These are phyloP conservation scores for Solenopsis invicta DNA, from an alignment of 1,140 invertebrate genomes.

Conservation along the genomic window DNA sequence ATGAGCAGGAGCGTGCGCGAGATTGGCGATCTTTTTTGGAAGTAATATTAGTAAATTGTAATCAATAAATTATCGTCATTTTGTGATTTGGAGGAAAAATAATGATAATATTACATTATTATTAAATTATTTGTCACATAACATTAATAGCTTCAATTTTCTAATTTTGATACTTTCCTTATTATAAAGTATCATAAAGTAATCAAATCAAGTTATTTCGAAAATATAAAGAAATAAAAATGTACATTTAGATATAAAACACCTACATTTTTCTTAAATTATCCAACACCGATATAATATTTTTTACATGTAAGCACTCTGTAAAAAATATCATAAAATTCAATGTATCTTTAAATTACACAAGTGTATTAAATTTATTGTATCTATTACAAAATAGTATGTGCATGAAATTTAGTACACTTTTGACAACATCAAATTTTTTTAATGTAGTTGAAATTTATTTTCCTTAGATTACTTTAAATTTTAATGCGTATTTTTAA, in stretches of 20 bases:
- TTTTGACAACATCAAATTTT: no score
- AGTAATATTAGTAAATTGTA: not conserved
- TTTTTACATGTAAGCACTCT: not conserved
- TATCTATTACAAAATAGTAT: no score
- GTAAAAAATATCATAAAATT: no score
- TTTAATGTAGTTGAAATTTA: no score
- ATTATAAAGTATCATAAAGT: slow-evolving; percentile 55
- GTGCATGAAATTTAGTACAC: no score
- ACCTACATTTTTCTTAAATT: not conserved
- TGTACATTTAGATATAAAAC: not conserved
- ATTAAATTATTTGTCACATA: slow-evolving; percentile 2
- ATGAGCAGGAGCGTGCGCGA: slow-evolving; percentile 46
- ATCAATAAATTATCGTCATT: not conserved
- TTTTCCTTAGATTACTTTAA: no score
- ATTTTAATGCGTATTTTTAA: no score
- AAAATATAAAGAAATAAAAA: not conserved
- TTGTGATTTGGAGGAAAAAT: not conserved
- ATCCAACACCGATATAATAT: not conserved
- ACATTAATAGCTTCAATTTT: not conserved
- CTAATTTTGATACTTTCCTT: slow-evolving; percentile 11
- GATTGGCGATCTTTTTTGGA: slow-evolving; percentile 39
- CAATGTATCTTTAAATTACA: no score
- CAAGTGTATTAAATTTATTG: no score
- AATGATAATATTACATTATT: slow-evolving; percentile 9
- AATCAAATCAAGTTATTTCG: not conserved